Evolutionary conservation across 2,888 invertebrate species (phyloP).

Genomic region (Leptinotarsa tumamoca): DNA sequence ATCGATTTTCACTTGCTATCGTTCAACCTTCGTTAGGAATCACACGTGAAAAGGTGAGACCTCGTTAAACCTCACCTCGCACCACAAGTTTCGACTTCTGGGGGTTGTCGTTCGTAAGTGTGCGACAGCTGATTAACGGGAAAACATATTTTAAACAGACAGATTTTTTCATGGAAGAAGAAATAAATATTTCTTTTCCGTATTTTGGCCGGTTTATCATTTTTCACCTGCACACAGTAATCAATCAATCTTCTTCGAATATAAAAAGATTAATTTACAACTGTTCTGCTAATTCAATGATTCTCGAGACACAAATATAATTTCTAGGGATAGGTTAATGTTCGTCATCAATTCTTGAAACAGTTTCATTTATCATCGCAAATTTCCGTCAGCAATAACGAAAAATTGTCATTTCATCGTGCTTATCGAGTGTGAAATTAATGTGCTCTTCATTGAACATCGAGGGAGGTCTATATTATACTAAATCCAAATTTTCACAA

Average conservation of each 20-base stretch:
- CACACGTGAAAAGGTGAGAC: no score
- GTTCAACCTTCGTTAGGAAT: no score
- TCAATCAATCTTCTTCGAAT: background rate
- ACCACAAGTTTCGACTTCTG: no score
- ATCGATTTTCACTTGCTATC: no score
- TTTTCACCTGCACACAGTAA: background rate
- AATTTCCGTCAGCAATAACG: conserved; percentile 4
- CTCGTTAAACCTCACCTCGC: no score
- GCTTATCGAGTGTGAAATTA: conserved; percentile 20
- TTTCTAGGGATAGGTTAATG: background rate
- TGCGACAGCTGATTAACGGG: no score
- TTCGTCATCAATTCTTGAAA: background rate
- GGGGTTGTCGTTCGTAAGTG: no score
- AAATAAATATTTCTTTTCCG: background rate
- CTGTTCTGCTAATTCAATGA: background rate
- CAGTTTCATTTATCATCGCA: background rate
- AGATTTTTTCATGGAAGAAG: no score
- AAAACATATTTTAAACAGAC: no score
- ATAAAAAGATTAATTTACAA: background rate
- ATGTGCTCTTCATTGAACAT: conserved; percentile 15
- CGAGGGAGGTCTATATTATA: conserved; percentile 22
- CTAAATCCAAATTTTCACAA: conserved; percentile 35
- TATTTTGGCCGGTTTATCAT: background rate
- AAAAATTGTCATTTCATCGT: conserved; percentile 18
- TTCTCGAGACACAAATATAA: background rate